A percentile compares a stretch with the other conserved stretches of the same genome.
Conservation (phyloP, 2,888 invertebrate species). For the Aphidoletes aphidimyza region DNA sequence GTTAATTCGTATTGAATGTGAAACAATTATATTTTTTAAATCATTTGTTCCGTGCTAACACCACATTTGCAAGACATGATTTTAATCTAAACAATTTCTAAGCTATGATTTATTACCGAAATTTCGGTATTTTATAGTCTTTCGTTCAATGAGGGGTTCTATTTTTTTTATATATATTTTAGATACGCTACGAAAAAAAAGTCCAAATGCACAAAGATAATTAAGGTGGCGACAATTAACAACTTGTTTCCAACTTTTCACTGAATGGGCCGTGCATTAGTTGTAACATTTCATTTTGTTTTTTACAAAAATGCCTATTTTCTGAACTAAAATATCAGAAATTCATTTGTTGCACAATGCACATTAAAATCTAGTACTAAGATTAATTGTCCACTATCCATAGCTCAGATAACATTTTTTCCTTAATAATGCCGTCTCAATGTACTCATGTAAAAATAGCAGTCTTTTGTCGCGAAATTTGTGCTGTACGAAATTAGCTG, state of each 20-base stretch:
- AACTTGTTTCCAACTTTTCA: neutral
- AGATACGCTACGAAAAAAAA: neutral
- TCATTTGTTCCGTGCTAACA: neutral
- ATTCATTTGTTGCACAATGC: too few relatives aligned
- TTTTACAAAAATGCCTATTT: too few relatives aligned
- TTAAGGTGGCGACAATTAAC: constrained; percentile 21
- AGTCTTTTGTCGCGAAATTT: neutral
- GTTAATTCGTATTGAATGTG: neutral
- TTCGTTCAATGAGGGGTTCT: neutral
- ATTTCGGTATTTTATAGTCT: neutral
- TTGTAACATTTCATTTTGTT: neutral
- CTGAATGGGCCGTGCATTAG: too few relatives aligned
- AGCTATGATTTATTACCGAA: neutral
- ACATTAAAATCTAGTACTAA: too few relatives aligned
- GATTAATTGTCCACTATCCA: too few relatives aligned
- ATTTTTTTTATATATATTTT: neutral
- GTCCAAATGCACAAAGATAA: neutral
- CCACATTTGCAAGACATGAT: neutral
- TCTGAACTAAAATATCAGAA: too few relatives aligned
- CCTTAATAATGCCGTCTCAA: too few relatives aligned
- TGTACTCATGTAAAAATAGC: too few relatives aligned
- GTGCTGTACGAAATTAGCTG: constrained; percentile 10
- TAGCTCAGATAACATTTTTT: too few relatives aligned
- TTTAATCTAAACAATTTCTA: neutral
- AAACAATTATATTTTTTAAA: neutral